phyloP scores from a whole-genome alignment of 1,140 invertebrate genomes.

The Cyclargus thomasi region DNA sequence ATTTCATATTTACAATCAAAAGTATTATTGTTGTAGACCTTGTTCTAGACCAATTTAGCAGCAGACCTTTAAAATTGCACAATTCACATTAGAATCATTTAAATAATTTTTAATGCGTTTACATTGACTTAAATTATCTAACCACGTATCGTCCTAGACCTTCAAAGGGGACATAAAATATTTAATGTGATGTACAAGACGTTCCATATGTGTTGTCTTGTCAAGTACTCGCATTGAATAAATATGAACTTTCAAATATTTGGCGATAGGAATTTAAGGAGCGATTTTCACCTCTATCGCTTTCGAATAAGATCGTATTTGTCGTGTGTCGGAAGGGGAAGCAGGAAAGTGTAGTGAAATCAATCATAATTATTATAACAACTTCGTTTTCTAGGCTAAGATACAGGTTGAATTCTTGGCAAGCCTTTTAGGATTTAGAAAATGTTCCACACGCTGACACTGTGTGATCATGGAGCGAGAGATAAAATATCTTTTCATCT shows the following conservation, averaged over 20 bases:
- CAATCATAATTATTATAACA: conserved; percentile 28
- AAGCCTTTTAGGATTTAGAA: not conserved
- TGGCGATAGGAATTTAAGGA: not conserved
- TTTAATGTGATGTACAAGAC: conserved; percentile 3
- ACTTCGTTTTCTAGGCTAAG: conserved; percentile 19
- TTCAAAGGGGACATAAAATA: conserved; percentile 25
- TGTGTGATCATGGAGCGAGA: not conserved
- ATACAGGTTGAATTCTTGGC: conserved; percentile 13
- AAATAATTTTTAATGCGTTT: conserved; percentile 6
- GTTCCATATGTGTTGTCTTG: not conserved
- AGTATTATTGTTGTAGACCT: not conserved
- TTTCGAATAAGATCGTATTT: conserved; percentile 9
- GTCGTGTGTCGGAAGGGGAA: not conserved
- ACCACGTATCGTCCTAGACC: conserved; percentile 27
- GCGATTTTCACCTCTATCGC: not conserved
- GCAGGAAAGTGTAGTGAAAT: conserved; percentile 24
- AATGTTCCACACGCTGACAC: not conserved
- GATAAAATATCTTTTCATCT: not conserved
- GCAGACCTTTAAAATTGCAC: not conserved
- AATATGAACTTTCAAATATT: conserved; percentile 18
- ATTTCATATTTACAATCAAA: not conserved
- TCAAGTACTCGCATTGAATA: not conserved
- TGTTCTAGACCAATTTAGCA: not conserved
- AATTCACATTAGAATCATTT: not conserved
- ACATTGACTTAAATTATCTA: not conserved